Percentiles rank a stretch among this genome's conserved stretches.
These are phyloP conservation scores for Salminus brasiliensis DNA, from an alignment of 2,113 vertebrate genomes.

Conservation along the genomic window DNA sequence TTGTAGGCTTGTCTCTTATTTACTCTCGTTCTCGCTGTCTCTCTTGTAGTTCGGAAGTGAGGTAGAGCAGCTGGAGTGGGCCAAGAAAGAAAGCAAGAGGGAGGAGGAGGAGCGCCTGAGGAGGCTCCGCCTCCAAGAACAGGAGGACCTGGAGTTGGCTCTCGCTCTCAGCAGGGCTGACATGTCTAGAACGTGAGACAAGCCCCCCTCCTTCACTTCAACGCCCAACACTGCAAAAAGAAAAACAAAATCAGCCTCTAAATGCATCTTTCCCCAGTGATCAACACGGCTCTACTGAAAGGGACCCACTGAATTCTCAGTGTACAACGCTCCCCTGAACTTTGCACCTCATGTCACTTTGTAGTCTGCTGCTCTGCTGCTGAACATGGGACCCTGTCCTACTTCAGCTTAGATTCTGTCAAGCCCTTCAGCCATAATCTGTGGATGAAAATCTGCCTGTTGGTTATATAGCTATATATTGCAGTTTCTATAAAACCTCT, in stretches of 20 bases:
- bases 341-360: not conserved
- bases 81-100: constrained; percentile 89
- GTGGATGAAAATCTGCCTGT: too few species aligned
- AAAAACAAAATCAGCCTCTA: not conserved
- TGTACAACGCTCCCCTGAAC: constrained; percentile 4
- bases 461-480: too few species aligned
- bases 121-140: constrained; percentile 86
- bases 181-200: constrained; percentile 80
- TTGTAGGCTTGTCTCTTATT: not conserved
- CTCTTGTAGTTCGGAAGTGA: constrained; percentile 89
- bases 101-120: constrained; percentile 88
- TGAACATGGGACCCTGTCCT: constrained; percentile 27
- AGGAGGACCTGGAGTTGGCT: constrained; percentile 92
- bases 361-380: constrained; percentile 41
- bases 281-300: too few species aligned
- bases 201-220: not conserved
- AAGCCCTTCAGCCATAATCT: too few species aligned
- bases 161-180: constrained; percentile 94
- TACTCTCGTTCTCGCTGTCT: constrained; percentile 29
- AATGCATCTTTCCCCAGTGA: too few species aligned
- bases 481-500: too few species aligned
- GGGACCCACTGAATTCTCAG: too few species aligned
- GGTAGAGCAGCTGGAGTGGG: constrained; percentile 93
- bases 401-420: not conserved
- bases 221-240: not conserved